A percentile compares a stretch with the other conserved stretches of the same genome.
phyloP scores from a whole-genome alignment of 2,888 invertebrate species.

The Leptodirus hochenwartii region DNA sequence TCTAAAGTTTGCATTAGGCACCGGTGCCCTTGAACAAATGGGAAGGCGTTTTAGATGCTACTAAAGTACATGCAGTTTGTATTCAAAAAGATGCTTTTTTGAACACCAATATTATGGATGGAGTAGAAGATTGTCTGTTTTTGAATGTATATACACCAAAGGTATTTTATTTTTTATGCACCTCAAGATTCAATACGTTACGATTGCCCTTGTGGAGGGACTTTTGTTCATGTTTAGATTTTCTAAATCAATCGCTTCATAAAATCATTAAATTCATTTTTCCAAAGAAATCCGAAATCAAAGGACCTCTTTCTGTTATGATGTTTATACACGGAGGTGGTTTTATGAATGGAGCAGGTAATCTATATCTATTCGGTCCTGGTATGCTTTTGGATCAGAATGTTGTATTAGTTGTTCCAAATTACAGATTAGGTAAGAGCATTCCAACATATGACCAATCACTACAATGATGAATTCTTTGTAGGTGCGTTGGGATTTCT shows the following conservation, averaged over 20 bases:
- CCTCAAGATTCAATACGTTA: too few species aligned
- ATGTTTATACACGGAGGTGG: slow-evolving; percentile 59
- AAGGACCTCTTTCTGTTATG: slow-evolving; percentile 42
- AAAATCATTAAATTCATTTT: too few species aligned
- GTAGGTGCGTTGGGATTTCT: slow-evolving; percentile 26
- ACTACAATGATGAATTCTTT: too few species aligned
- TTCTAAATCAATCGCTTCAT: too few species aligned
- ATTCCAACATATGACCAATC: too few species aligned
- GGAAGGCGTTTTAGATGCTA: slow-evolving; percentile 43
- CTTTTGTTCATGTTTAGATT: too few species aligned
- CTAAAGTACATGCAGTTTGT: slow-evolving; percentile 47
- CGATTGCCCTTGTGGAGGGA: too few species aligned
- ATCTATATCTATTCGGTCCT: slow-evolving; percentile 48
- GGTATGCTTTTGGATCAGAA: slow-evolving; percentile 50
- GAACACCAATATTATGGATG: slow-evolving; percentile 32
- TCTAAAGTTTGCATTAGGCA: slow-evolving; percentile 32
- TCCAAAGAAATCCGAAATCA: too few species aligned
- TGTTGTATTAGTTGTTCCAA: slow-evolving; percentile 33
- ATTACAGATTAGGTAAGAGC: slow-evolving; percentile 15
- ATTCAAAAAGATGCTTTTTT: slow-evolving; percentile 43
- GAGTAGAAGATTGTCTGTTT: slow-evolving; percentile 69
- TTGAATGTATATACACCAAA: slow-evolving; percentile 50
- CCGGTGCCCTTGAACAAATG: slow-evolving; percentile 44
- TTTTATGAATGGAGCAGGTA: slow-evolving; percentile 53
- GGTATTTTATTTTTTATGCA: slow-evolving; percentile 15